phyloP scores from a whole-genome alignment of 2,797 vertebrate species.

The Sebastes steindachneri region DNA sequence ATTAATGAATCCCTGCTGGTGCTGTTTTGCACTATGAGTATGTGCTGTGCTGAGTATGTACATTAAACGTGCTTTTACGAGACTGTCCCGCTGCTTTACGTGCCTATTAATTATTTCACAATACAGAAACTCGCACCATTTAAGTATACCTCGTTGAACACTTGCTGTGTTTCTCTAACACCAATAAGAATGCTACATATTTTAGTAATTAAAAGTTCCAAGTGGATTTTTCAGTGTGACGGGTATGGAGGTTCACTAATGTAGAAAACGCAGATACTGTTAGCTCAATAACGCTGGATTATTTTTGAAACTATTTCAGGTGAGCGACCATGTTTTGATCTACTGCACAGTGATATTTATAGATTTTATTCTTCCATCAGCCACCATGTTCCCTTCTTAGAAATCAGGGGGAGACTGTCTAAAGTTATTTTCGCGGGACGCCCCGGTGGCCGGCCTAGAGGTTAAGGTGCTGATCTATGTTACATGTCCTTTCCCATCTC shows the following conservation, averaged over 20 bases:
- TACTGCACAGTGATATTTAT: background rate
- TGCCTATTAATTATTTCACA: background rate
- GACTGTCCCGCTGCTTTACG: background rate
- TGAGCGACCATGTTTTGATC: background rate
- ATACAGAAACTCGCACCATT: background rate
- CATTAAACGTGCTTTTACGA: background rate
- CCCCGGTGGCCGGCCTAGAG: too few species aligned
- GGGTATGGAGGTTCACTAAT: background rate
- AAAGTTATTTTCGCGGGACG: background rate
- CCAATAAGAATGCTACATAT: background rate
- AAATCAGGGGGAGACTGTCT: background rate
- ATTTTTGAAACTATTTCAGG: background rate
- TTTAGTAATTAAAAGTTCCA: background rate
- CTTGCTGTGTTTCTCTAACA: background rate
- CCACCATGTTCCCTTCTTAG: background rate
- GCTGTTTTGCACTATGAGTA: background rate
- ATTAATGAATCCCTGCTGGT: background rate
- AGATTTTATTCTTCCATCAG: background rate
- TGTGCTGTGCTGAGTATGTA: background rate
- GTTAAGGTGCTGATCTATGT: background rate
- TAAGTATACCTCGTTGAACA: background rate
- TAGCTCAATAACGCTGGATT: background rate
- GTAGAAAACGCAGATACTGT: background rate
- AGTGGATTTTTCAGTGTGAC: background rate
- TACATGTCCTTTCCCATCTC: background rate